phyloP scores from a whole-genome alignment of 2,888 invertebrate genomes.

The Epinotia brunnichana region DNA sequence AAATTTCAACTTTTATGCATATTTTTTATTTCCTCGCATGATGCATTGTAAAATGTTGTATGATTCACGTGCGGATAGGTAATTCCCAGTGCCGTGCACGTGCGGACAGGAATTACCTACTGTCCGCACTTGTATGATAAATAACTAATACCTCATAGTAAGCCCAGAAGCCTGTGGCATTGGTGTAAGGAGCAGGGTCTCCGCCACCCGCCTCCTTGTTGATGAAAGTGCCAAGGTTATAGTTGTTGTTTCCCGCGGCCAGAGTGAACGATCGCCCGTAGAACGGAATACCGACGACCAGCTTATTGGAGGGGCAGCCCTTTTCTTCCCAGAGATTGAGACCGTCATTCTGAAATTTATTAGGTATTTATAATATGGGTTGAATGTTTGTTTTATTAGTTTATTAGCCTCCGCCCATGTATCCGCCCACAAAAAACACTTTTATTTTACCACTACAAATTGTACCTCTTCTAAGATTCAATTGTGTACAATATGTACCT shows the following conservation, averaged over 20 bases:
- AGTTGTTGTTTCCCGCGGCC: slow-evolving; percentile 91
- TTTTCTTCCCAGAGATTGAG: slow-evolving; percentile 93
- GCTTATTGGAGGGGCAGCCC: slow-evolving; percentile 93
- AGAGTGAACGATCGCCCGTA: slow-evolving; percentile 94
- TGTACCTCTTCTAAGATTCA: neutral
- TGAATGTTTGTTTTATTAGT: neutral
- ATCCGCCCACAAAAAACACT: neutral
- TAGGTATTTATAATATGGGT: neutral
- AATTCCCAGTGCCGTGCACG: too few relatives aligned
- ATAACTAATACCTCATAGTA: slow-evolving; percentile 89
- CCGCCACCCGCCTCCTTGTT: slow-evolving; percentile 96
- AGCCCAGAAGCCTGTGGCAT: slow-evolving; percentile 93
- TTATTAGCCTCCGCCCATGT: too few relatives aligned
- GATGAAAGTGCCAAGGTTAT: slow-evolving; percentile 92
- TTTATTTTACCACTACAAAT: neutral
- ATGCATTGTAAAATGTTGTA: too few relatives aligned
- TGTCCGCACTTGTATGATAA: too few relatives aligned
- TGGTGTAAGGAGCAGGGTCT: slow-evolving; percentile 92
- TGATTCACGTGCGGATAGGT: too few relatives aligned
- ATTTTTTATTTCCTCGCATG: too few relatives aligned
- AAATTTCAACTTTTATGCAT: too few relatives aligned
- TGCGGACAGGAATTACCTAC: too few relatives aligned
- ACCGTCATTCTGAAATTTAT: slow-evolving; percentile 89
- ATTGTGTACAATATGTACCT: neutral
- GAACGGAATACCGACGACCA: slow-evolving; percentile 94